phyloP scores from a whole-genome alignment of 2,113 vertebrate genomes.

The Rhineura floridana region DNA sequence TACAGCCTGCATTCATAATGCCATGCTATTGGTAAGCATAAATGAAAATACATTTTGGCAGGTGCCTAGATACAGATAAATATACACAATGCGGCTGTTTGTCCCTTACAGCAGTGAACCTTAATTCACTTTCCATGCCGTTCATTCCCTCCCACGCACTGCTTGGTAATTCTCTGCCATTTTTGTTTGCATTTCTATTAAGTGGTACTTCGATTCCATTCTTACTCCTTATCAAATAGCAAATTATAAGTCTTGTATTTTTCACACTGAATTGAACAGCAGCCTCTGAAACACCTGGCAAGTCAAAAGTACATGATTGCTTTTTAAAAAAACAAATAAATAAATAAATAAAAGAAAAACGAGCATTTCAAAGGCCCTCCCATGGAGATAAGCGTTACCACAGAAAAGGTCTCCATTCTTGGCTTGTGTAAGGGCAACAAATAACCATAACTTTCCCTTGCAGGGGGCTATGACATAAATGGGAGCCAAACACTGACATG shows the following conservation, averaged over 20 bases:
- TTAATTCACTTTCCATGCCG: neutral
- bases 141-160: neutral
- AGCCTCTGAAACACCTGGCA: neutral
- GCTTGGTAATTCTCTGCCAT: conserved; percentile 20
- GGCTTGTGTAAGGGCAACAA: neutral
- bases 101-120: neutral
- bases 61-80: conserved; percentile 21
- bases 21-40: neutral
- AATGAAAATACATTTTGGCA: conserved; percentile 16
- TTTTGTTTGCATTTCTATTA: conserved; percentile 30
- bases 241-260: neutral
- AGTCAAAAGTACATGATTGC: neutral
- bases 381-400: neutral
- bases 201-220: conserved; percentile 1
- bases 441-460: neutral
- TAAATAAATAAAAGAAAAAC: neutral
- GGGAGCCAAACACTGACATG: neutral
- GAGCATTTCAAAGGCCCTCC: neutral
- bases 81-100: neutral
- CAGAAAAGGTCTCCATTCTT: neutral
- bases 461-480: neutral
- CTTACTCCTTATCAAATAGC: conserved; percentile 11
- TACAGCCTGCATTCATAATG: neutral
- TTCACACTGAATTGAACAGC: neutral
- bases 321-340: neutral